Conservation (phyloP, 2,113 vertebrate genomes). For the Neolamprologus cancellatus region DNA sequence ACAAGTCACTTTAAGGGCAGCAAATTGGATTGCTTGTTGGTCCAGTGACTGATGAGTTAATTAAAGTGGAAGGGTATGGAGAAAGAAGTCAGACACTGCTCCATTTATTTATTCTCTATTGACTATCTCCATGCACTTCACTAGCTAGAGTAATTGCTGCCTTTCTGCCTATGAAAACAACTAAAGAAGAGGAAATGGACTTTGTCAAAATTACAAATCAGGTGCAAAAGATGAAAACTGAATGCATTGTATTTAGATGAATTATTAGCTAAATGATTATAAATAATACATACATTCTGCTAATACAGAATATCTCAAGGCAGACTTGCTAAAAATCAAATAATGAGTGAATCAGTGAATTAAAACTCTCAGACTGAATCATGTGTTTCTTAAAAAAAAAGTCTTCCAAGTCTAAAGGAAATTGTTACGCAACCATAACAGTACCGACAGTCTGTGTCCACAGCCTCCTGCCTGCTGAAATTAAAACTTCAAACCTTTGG, state of each 20-base stretch:
- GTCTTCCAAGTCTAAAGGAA: background rate
- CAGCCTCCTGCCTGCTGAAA: background rate
- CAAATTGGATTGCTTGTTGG: slow-evolving; percentile 56
- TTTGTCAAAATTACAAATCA: slow-evolving; percentile 14
- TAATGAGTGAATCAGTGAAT: background rate
- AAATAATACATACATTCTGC: background rate
- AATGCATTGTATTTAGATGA: background rate
- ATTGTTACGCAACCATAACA: background rate
- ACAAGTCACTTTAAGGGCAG: slow-evolving; percentile 41
- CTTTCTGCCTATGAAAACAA: slow-evolving; percentile 24
- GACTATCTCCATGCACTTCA: slow-evolving; percentile 48
- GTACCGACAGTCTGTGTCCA: background rate
- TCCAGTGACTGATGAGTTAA: slow-evolving; percentile 62
- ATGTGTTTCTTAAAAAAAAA: background rate
- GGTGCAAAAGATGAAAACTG: background rate
- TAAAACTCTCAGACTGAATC: background rate
- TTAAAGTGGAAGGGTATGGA: slow-evolving; percentile 55
- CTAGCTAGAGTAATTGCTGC: slow-evolving; percentile 28
- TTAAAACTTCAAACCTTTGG: background rate
- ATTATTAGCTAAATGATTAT: background rate
- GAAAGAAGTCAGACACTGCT: slow-evolving; percentile 44
- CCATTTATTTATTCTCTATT: slow-evolving; percentile 57
- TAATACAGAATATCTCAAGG: background rate
- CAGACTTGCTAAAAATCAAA: background rate
- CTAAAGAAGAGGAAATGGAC: slow-evolving; percentile 18